These are phyloP conservation scores for Mycteria americana DNA, from an alignment of 2,797 vertebrate species.

Conservation along the genomic window DNA sequence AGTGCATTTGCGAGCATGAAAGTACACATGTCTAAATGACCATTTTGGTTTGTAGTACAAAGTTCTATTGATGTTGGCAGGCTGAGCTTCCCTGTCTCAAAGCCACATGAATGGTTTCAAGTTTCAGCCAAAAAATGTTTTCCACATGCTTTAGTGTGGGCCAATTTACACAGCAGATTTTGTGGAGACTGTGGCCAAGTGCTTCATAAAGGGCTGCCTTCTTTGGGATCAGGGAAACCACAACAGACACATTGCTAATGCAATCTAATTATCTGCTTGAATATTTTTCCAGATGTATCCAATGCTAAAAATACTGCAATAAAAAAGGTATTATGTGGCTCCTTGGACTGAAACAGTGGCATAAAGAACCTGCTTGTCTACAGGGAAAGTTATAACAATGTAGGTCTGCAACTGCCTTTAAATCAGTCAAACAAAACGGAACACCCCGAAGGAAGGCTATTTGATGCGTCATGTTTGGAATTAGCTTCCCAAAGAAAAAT, in stretches of 20 bases:
- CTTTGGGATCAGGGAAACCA: constrained; percentile 81
- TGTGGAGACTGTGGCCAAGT: constrained; percentile 74
- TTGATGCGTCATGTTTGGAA: constrained; percentile 41
- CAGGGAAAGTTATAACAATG: constrained; percentile 64
- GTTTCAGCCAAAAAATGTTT: constrained; percentile 84
- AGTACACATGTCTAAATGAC: constrained; percentile 85
- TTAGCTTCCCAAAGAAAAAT: constrained; percentile 31
- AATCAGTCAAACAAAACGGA: constrained; percentile 69
- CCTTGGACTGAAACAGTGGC: constrained; percentile 73
- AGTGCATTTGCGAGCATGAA: constrained; percentile 79
- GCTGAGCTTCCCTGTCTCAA: constrained; percentile 78
- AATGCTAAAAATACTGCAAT: constrained; percentile 81
- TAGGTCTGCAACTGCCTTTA: constrained; percentile 65
- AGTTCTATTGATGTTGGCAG: constrained; percentile 88
- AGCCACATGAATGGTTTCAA: constrained; percentile 86
- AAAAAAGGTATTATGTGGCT: constrained; percentile 79
- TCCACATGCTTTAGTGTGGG: constrained; percentile 83
- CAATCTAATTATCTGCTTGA: constrained; percentile 84
- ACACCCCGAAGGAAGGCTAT: constrained; percentile 22
- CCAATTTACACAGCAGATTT: constrained; percentile 84
- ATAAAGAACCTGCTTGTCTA: constrained; percentile 78
- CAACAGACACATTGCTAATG: constrained; percentile 83
- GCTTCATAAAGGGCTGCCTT: constrained; percentile 82
- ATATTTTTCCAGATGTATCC: constrained; percentile 84
- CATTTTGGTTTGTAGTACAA: constrained; percentile 85